phyloP scores from a whole-genome alignment of 92 coral and sea anemone genomes.

The Palythoa grandis region DNA sequence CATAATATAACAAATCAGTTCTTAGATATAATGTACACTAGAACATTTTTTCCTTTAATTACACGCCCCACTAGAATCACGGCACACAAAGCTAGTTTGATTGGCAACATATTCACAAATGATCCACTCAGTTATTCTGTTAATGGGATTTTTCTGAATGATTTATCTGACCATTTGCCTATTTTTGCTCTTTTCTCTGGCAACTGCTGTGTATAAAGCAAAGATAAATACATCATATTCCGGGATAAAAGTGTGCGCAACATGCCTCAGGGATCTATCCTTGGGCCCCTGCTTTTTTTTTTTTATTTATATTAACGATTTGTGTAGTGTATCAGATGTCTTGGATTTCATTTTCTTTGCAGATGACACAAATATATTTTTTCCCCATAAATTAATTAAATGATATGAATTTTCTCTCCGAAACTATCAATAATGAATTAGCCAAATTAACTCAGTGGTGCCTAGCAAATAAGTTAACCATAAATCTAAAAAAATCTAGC shows the following conservation, averaged over 20 bases:
- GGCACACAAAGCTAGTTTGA: conserved; percentile 25
- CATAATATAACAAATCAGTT: conserved; percentile 33
- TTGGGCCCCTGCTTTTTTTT: too few relatives aligned
- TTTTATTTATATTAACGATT: too few relatives aligned
- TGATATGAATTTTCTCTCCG: background rate
- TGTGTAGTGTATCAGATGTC: background rate
- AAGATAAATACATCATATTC: background rate
- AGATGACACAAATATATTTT: background rate
- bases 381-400: too few relatives aligned
- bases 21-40: conserved; percentile 27
- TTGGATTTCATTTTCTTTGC: background rate
- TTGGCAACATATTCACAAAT: conserved; percentile 43
- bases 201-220: background rate
- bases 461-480: background rate
- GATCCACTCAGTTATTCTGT: background rate
- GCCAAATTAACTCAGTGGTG: too few relatives aligned
- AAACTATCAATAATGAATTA: background rate
- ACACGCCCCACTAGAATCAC: conserved; percentile 48
- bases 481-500: background rate
- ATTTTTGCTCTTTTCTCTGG: conserved; percentile 12
- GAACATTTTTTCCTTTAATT: conserved; percentile 37
- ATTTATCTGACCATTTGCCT: conserved; percentile 46
- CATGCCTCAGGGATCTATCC: background rate
- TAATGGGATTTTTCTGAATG: conserved; percentile 40
- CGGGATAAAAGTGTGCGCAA: too few relatives aligned